phyloP scores from a whole-genome alignment of 2,113 vertebrate genomes.

The Aptenodytes forsteri region DNA sequence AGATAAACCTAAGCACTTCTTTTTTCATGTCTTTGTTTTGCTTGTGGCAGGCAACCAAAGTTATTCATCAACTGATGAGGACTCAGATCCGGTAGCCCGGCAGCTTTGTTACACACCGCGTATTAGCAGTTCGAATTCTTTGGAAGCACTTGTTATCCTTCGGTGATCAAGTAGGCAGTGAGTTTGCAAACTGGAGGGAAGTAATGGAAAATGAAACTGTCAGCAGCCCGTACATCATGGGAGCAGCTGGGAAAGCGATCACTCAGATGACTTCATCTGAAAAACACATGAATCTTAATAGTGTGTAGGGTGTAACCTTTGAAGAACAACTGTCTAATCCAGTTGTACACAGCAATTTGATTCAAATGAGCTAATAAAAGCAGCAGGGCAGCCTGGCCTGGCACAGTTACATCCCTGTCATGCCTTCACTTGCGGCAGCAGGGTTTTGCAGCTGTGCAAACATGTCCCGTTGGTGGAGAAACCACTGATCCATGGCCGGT shows the following conservation, averaged over 20 bases:
- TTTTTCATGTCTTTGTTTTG: not conserved
- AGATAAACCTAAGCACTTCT: not conserved
- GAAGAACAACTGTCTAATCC: not conserved
- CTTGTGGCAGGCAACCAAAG: not conserved
- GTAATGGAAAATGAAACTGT: not conserved
- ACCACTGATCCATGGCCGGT: accelerated
- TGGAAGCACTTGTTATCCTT: not conserved
- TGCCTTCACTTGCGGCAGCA: accelerated
- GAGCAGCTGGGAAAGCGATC: not conserved
- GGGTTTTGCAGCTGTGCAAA: not conserved
- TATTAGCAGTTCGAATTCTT: not conserved
- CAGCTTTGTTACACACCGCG: not conserved
- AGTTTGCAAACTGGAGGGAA: not conserved
- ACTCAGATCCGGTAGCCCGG: not conserved
- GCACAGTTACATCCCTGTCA: not conserved
- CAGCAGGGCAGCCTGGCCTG: not conserved
- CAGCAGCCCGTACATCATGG: not conserved
- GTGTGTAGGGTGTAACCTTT: not conserved
- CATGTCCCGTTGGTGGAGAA: not conserved
- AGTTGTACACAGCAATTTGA: not conserved
- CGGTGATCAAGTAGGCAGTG: not conserved
- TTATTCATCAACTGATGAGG: not conserved
- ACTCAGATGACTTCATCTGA: not conserved
- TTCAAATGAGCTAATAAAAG: not conserved
- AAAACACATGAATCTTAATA: not conserved